Percentiles rank a stretch among this genome's conserved stretches.
phyloP scores from a whole-genome alignment of 1,140 invertebrate species.

The Drosophila tani region DNA sequence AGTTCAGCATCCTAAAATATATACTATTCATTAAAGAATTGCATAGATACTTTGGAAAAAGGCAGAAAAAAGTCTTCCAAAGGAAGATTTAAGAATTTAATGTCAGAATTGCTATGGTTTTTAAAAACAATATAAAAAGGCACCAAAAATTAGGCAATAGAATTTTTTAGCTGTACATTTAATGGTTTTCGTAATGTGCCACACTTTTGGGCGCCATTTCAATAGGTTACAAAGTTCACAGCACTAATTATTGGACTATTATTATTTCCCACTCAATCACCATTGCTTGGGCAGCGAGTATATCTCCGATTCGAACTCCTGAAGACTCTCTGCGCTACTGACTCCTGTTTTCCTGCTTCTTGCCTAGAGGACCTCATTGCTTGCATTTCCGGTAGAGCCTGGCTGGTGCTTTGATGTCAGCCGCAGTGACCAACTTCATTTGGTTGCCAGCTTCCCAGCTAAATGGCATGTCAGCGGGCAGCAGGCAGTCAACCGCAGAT shows the following conservation, averaged over 20 bases:
- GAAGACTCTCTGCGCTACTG: background rate
- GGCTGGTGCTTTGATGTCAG: slow-evolving; percentile 26
- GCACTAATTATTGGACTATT: background rate
- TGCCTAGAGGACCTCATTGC: slow-evolving; percentile 14
- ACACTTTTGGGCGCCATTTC: too few species aligned
- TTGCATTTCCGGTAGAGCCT: slow-evolving; percentile 8
- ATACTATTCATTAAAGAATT: too few species aligned
- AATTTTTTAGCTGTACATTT: too few species aligned
- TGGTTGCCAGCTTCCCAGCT: slow-evolving; percentile 15
- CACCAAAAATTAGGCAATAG: too few species aligned
- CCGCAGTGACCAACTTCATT: slow-evolving; percentile 25
- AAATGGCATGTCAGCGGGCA: slow-evolving; percentile 38
- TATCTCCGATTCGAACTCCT: slow-evolving; percentile 3
- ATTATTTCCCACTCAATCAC: background rate
- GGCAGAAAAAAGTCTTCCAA: too few species aligned
- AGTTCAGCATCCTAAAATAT: too few species aligned
- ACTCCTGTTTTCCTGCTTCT: background rate
- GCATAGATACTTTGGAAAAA: too few species aligned
- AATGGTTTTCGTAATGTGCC: too few species aligned
- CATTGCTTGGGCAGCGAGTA: background rate
- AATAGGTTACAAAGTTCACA: too few species aligned
- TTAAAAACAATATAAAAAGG: too few species aligned
- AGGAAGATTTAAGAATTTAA: too few species aligned
- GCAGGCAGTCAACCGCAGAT: slow-evolving; percentile 32
- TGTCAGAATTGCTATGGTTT: too few species aligned